Base-by-base conservation (phyloP, 2,113 vertebrate genomes). In the Pavo muticus region DNA sequence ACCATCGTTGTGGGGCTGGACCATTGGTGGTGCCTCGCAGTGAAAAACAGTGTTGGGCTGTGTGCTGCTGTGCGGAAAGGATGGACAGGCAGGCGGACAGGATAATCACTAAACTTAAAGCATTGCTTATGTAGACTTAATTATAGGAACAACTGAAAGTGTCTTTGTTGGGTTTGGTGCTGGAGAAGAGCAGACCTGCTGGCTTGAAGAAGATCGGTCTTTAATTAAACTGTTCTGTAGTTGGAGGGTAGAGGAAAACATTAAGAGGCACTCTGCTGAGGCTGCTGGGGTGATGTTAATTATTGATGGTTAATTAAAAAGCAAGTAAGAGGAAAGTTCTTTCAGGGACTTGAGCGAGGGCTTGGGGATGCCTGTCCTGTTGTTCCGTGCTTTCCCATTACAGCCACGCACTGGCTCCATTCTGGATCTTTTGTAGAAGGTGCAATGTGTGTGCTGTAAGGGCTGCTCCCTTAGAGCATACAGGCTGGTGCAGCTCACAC, bases 371-470 rank as follows among this genome's bases (percentile, higher is more conserved):
- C 12, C 20, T 1, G 7, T 11, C 23, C 42, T 8, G 25, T 5
- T 45, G 27, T 6, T 69, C 14, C 39, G 1, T 1, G 10, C 4
- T 45, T 48, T 20, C 47, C 54, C 40, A 11, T 13, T 35, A 32
- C 3, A 17, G 17, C 48, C 4, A 0, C 11, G 0, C 1, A 1
- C 0, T 29, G 9, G 32, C 77, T 67, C n/a, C 5, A 7, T 1
- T 48, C 50, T 3, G 2, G 61, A 40, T 54, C 44, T 10, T 9
- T 44, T 37, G 0, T 17, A 12, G 30, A 5, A 0, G 3, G 0
- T 0, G 2, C 30, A 16, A 0, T 18, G 27, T 0, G 0, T 2
- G 0, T 2, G 18, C 24, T 24, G 61, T 63, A 3, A 3, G 39
- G 6, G 63, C 21, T 0, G 0, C 16, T 6, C 45, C 72, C 54